Evolutionary conservation across 2,797 vertebrate genomes (phyloP).

Genomic region (Myotis pilosus): DNA sequence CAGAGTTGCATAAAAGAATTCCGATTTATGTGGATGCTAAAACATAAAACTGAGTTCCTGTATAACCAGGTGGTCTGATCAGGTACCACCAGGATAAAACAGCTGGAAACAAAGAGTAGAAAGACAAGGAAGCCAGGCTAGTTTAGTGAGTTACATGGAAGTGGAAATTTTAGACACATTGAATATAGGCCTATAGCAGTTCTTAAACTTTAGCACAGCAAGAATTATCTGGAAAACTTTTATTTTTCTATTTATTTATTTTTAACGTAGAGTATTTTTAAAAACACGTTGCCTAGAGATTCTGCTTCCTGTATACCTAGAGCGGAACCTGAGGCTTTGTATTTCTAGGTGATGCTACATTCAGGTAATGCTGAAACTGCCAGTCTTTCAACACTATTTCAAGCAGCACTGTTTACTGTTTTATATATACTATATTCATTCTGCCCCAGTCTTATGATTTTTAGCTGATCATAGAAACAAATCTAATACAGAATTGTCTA

Average conservation of each 20-base stretch:
- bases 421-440: not conserved
- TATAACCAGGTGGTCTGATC: not conserved
- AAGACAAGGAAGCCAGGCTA: not conserved
- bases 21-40: not conserved
- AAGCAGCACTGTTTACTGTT: not conserved
- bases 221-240: not conserved
- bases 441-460: not conserved
- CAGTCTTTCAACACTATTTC: not conserved
- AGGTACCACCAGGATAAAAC: not conserved
- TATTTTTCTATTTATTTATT: not conserved
- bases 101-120: not conserved
- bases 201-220: not conserved
- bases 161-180: not conserved
- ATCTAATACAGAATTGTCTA: not conserved
- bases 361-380: not conserved
- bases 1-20: not conserved
- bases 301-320: not conserved
- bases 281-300: not conserved
- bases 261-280: not conserved
- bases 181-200: not conserved
- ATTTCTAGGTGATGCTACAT: not conserved
- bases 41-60: not conserved
- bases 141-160: not conserved
- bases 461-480: not conserved
- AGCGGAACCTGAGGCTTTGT: not conserved